These are phyloP conservation scores for Drosophila rellima DNA, from an alignment of 2,888 invertebrate species.

Conservation along the genomic window DNA sequence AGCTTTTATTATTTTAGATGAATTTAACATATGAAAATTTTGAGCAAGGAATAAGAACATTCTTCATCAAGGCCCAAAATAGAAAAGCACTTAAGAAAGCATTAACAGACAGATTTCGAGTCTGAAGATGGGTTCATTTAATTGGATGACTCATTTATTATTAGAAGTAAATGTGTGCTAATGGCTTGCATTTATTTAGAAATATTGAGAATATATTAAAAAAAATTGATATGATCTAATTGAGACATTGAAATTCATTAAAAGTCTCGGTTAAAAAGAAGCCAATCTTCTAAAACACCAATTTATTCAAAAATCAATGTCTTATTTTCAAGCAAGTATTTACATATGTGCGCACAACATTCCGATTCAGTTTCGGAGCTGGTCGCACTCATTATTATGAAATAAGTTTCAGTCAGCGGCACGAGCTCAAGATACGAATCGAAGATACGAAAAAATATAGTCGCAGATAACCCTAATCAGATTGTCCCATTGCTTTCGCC, in stretches of 20 bases:
- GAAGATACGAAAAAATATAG: background rate
- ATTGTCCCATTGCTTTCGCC: conserved; percentile 19
- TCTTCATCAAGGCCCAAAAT: background rate
- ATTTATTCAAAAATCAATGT: background rate
- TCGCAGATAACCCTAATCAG: conserved; percentile 25
- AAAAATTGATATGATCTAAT: background rate
- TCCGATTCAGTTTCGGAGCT: background rate
- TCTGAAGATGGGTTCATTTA: background rate
- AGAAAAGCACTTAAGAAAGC: conserved; percentile 11
- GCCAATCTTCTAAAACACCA: background rate
- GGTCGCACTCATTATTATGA: conserved; percentile 5
- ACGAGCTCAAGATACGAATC: background rate
- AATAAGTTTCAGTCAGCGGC: background rate
- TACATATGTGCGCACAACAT: background rate
- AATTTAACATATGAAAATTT: background rate
- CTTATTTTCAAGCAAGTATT: background rate
- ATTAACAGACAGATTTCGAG: conserved; percentile 13
- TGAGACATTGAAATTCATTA: conserved; percentile 12
- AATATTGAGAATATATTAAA: background rate
- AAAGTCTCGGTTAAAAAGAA: background rate
- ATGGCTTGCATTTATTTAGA: conserved; percentile 7
- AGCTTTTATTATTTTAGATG: background rate
- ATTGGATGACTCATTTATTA: conserved; percentile 25
- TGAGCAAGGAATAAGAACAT: background rate
- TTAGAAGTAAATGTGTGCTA: conserved; percentile 2